Evolutionary conservation across 2,888 invertebrate genomes (phyloP), one percentile per base, ranked within the genome.

Genomic region (Macaria liturata): DNA sequence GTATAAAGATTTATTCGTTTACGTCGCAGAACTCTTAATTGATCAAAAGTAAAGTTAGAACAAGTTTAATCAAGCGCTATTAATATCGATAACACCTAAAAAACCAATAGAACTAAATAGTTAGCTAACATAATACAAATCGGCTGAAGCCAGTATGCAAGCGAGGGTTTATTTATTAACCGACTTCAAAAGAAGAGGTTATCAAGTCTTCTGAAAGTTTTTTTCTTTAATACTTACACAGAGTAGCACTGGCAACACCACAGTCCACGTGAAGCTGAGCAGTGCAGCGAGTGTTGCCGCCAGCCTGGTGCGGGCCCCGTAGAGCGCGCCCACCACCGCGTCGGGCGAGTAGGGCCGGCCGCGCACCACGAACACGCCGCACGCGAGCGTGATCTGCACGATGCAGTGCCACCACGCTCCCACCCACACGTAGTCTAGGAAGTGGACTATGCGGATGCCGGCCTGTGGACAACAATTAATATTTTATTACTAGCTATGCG

Each of bases 361-460:
- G 39, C 97, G 94, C 7, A 97, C 96, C 78, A 96, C 94, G 81
- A 97, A 97, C 60, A 97, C 95, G n/a, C 96, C 97, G 67, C 95
- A 93, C 49, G 96, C 94, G 80, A 97, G 94, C 46, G 95, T 88
- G 48, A 96, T 91, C 81, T 97, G 96, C 45, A 97, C 88, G 54
- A 95, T 93, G 79, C 97, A 94, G 57, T 97, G 93, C 95, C 97
- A 97, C 98, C 98, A 98, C 3, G 95, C 93, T 4, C 97, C 97
- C 9, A 96, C 96, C 75, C 97, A 92, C 32, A 95, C 94, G 80
- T 96, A 96, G 86, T 98, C 98, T 80, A 97, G 83, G 81, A 96
- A 97, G 81, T 97, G 97, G 3, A 97, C 94, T 50, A 97, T 94
- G 59, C 94, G 94, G 63, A 97, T 95, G 31, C 97, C 97, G 74